Evolutionary conservation across 2,113 vertebrate genomes (phyloP), one percentile per base, ranked within the genome.

Genomic region (Catharus minimus): DNA sequence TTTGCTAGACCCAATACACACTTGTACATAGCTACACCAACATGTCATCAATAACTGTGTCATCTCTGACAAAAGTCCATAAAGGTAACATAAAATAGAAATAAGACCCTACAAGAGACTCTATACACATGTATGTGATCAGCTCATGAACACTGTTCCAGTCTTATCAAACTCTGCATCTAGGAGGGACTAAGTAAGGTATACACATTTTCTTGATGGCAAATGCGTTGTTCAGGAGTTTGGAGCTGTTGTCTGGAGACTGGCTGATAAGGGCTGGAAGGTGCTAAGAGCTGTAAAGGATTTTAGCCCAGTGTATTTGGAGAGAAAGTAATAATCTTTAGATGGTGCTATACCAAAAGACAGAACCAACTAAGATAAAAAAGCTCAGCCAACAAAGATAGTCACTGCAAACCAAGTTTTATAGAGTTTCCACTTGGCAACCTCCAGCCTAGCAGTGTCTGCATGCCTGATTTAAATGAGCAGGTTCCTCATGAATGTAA

Each of bases 61-160:
- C 9, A 86, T 41, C 53, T 39, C 43, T 52, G 38, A 53, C 7
- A 80, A 50, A 79, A 82, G 23, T 5, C 55, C 32, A n/a, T n/a
- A 12, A 71, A 86, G 7, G 28, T 60, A 46, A 62, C 2, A 18
- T 15, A 32, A 69, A 83, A 79, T 4, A 9, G 20, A 50, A 83
- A 55, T 65, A 57, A 76, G 33, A 1, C 1, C 1, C 5, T 73
- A 3, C 2, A 76, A 32, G 26, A 68, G 47, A 67, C 10, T 53
- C 22, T 30, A 3, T 23, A 47, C 10, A 78, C 4, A n/a, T 24
- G 23, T 5, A 41, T 13, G 27, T 5, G 12, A 85, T 22, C 55
- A 82, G 4, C 7, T 82, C 11, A 52, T 4, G 1, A 84, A 26
- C n/a, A 66, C 4, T 69, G 4, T 9, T 69, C 18, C 0, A 0